These are phyloP conservation scores for Tiliqua scincoides DNA, from an alignment of 2,113 vertebrate species.

Conservation along the genomic window DNA sequence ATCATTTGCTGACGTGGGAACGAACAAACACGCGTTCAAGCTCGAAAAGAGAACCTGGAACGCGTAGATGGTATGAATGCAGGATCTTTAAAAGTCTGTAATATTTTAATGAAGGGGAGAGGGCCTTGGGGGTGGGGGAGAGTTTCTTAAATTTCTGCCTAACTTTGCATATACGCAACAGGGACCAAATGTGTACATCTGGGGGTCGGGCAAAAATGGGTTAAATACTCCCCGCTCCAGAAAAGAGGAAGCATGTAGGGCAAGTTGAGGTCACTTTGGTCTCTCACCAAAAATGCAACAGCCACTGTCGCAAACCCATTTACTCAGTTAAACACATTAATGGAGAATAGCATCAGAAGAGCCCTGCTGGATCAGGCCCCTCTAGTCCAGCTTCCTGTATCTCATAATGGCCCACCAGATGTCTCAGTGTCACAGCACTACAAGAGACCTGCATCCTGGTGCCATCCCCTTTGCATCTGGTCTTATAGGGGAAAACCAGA, in stretches of 20 bases:
- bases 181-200: too few relatives aligned
- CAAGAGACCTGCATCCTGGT: too few relatives aligned
- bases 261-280: background rate
- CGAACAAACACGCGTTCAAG: background rate
- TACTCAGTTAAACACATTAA: background rate
- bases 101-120: background rate
- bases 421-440: too few relatives aligned
- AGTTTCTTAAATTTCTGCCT: too few relatives aligned
- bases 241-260: background rate
- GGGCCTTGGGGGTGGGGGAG: background rate
- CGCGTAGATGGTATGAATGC: background rate
- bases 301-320: background rate
- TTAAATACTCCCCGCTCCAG: background rate
- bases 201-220: too few relatives aligned
- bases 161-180: too few relatives aligned
- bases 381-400: too few relatives aligned
- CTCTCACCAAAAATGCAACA: background rate
- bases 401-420: too few relatives aligned
- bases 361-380: too few relatives aligned
- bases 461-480: too few relatives aligned
- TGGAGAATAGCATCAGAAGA: too few relatives aligned
- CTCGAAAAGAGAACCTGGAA: background rate
- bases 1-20: background rate
- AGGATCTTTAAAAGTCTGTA: background rate
- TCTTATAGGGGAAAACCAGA: too few relatives aligned